These are phyloP conservation scores for Drosophila repleta DNA, from an alignment of 1,140 invertebrate species.

Conservation along the genomic window DNA sequence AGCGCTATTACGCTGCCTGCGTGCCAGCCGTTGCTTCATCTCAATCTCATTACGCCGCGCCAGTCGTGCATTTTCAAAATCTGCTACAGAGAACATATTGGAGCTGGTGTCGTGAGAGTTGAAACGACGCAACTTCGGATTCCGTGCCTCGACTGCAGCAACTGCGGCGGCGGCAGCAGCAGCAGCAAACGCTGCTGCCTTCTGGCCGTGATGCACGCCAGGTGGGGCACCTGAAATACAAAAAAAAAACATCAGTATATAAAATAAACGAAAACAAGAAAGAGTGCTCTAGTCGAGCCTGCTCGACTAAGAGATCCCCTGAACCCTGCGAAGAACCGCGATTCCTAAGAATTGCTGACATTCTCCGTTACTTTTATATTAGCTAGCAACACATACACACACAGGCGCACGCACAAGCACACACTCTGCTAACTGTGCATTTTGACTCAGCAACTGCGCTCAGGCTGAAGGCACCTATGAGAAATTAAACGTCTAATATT, in stretches of 20 bases:
- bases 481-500: too few species aligned
- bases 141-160: constrained; percentile 63
- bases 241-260: constrained; percentile 8
- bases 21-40: constrained; percentile 72
- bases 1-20: constrained; percentile 68
- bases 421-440: too few species aligned
- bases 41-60: constrained; percentile 83
- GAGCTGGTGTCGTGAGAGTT: constrained; percentile 83
- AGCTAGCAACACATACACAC: too few species aligned
- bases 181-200: constrained; percentile 7
- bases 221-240: constrained; percentile 60
- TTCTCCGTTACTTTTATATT: too few species aligned
- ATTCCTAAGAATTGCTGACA: too few species aligned
- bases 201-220: constrained; percentile 62
- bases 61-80: constrained; percentile 82
- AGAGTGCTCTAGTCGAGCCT: too few species aligned
- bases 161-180: constrained; percentile 11
- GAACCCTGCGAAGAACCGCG: too few species aligned
- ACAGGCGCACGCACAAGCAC: too few species aligned
- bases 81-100: constrained; percentile 83
- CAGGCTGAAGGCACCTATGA: too few species aligned
- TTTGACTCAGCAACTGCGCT: too few species aligned
- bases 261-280: not conserved
- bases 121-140: constrained; percentile 80
- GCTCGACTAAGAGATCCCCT: too few species aligned